A percentile compares a stretch with the other conserved stretches of the same genome.
Evolutionary conservation across 2,888 invertebrate genomes (phyloP).

Genomic region (Antitype chi): DNA sequence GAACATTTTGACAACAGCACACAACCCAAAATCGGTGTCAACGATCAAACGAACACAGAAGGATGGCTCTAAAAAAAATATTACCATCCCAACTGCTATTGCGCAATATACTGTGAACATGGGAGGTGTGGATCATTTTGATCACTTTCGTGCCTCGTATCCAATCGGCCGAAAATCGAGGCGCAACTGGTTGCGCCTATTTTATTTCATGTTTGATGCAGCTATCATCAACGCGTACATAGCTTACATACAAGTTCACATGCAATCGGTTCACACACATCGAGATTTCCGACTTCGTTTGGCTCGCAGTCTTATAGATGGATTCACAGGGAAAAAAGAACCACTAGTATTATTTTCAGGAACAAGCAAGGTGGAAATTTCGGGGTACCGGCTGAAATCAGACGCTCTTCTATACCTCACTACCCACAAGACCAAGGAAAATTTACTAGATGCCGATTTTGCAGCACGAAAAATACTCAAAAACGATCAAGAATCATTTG

Average conservation of each 20-base stretch:
- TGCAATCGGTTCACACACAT: constrained; percentile 10
- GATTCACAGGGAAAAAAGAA: neutral
- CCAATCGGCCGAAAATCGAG: too few species aligned
- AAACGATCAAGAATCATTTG: constrained; percentile 39
- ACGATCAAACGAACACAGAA: constrained; percentile 15
- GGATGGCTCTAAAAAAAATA: too few species aligned
- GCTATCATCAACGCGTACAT: constrained; percentile 48
- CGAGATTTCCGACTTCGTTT: neutral
- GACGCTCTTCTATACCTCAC: too few species aligned
- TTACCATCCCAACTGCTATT: too few species aligned
- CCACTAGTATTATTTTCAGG: constrained; percentile 1
- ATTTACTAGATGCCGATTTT: constrained; percentile 55
- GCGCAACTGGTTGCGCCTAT: too few species aligned
- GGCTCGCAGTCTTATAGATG: constrained; percentile 6
- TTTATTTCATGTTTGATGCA: constrained; percentile 47
- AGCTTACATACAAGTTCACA: constrained; percentile 6
- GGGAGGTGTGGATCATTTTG: too few species aligned
- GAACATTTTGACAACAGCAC: too few species aligned
- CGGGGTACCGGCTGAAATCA: too few species aligned
- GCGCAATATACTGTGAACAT: too few species aligned
- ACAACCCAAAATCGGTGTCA: constrained; percentile 24
- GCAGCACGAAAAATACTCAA: constrained; percentile 44
- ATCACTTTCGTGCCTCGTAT: too few species aligned
- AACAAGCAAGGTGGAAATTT: constrained; percentile 8
- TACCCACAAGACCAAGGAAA: too few species aligned